phyloP scores from a whole-genome alignment of 2,888 invertebrate species.

The Incurvaria masculella region DNA sequence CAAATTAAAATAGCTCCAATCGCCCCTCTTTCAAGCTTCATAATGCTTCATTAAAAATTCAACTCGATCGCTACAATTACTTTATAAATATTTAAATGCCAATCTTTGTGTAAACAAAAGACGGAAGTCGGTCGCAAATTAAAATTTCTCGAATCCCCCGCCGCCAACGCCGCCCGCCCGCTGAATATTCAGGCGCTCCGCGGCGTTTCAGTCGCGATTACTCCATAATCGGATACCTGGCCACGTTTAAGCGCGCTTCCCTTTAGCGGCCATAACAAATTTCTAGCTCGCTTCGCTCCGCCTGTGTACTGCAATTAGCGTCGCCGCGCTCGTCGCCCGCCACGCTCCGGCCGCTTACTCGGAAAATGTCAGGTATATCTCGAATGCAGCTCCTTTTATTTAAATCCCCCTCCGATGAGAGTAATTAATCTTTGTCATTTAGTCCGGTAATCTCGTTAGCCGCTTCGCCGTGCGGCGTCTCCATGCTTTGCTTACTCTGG shows the following conservation, averaged over 20 bases:
- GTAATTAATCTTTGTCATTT: background rate
- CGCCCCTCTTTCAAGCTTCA: conserved; percentile 39
- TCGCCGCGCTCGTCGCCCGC: no score
- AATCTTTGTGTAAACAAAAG: conserved; percentile 42
- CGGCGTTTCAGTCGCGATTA: conserved; percentile 26
- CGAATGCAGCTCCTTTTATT: background rate
- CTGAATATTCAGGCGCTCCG: conserved; percentile 38
- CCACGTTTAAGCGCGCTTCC: conserved; percentile 45
- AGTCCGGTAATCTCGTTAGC: background rate
- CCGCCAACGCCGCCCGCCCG: conserved; percentile 35
- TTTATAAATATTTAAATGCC: conserved; percentile 48
- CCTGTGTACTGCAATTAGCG: background rate
- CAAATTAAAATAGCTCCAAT: conserved; percentile 50
- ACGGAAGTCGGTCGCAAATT: conserved; percentile 39
- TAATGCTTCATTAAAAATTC: conserved; percentile 51
- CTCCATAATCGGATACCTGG: conserved; percentile 49
- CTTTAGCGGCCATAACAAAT: conserved; percentile 11
- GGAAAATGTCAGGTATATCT: no score
- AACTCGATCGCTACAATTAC: conserved; percentile 41
- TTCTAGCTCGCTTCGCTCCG: background rate
- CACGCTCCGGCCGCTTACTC: no score
- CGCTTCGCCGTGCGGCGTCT: background rate
- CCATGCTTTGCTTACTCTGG: background rate
- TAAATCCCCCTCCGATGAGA: background rate
- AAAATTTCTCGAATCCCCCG: conserved; percentile 41